Percentiles rank a stretch among this genome's conserved stretches.
phyloP scores from a whole-genome alignment of 2,797 vertebrate species.

The Luscinia megarhynchos region DNA sequence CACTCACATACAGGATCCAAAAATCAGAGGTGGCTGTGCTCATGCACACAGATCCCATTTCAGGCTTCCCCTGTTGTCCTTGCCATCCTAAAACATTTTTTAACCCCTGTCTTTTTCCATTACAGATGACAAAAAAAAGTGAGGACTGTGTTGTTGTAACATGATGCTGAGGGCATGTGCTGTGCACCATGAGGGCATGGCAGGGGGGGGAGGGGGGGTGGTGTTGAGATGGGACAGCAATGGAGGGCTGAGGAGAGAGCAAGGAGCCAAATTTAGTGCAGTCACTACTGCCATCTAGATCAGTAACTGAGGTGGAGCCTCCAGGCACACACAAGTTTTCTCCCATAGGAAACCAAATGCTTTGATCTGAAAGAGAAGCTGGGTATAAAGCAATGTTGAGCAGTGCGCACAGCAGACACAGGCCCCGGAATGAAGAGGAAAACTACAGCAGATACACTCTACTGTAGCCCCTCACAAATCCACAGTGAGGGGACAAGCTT shows the following conservation, averaged over 20 bases:
- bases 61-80: background rate
- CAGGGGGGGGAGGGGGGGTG: background rate
- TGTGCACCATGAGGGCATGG: background rate
- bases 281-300: background rate
- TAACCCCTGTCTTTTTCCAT: background rate
- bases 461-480: background rate
- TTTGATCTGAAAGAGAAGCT: background rate
- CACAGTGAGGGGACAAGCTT: background rate
- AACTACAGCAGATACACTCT: background rate
- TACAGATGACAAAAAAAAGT: background rate
- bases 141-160: constrained; percentile 9
- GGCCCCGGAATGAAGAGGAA: background rate
- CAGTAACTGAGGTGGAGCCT: background rate
- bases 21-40: background rate
- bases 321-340: background rate
- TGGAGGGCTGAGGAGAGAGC: background rate
- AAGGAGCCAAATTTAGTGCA: background rate
- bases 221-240: background rate
- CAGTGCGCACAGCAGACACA: background rate
- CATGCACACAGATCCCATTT: background rate
- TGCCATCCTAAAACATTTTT: background rate
- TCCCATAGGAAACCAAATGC: background rate
- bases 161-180: background rate
- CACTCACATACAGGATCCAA: fast-evolving
- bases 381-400: fast-evolving